A percentile compares a stretch with the other conserved stretches of the same genome.
These are phyloP conservation scores for Casuarius casuarius DNA, from an alignment of 2,113 vertebrate genomes.

Conservation along the genomic window DNA sequence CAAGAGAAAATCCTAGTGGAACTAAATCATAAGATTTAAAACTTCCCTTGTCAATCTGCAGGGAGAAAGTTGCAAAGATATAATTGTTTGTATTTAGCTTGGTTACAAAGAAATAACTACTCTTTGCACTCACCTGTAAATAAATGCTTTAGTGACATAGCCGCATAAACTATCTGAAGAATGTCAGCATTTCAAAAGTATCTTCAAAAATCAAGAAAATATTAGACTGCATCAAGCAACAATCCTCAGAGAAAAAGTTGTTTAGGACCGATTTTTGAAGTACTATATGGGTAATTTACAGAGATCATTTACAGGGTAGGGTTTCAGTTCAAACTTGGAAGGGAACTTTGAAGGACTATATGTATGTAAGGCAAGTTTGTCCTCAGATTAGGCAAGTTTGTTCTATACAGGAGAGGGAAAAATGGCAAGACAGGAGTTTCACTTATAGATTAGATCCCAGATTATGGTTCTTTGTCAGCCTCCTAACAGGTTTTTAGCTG, in stretches of 20 bases:
- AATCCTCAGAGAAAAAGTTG: neutral
- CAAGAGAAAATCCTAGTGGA: neutral
- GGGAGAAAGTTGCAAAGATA: neutral
- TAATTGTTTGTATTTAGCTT: neutral
- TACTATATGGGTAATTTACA: neutral
- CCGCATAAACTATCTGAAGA: neutral
- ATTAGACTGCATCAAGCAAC: neutral
- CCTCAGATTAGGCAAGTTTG: neutral
- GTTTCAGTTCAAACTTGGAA: neutral
- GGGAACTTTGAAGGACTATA: neutral
- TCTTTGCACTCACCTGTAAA: neutral
- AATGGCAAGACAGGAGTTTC: neutral
- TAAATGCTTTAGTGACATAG: neutral
- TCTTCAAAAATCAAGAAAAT: neutral
- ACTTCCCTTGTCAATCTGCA: neutral
- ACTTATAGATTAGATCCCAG: neutral
- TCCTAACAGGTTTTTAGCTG: neutral
- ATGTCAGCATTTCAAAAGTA: neutral
- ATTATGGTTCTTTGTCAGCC: neutral
- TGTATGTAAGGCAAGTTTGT: accelerated
- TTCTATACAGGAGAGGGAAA: neutral
- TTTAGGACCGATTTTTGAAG: neutral
- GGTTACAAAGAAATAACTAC: neutral
- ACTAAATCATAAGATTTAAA: neutral
- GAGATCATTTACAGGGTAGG: neutral